Percentiles rank a stretch among this genome's conserved stretches.
Evolutionary conservation across 2,888 invertebrate genomes (phyloP).

Genomic region (Mythimna albipuncta): DNA sequence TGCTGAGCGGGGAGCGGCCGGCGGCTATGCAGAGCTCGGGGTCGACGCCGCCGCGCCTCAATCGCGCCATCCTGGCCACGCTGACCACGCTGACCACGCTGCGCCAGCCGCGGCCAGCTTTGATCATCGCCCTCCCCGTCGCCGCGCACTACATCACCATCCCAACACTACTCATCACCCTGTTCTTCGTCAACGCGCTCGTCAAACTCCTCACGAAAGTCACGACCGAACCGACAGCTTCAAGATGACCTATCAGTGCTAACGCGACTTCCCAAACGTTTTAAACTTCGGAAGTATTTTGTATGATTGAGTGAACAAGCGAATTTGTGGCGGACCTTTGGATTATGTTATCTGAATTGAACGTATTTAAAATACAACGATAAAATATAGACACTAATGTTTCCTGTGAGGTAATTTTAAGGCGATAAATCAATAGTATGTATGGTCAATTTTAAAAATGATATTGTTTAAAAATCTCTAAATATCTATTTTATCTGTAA

Average conservation of each 20-base stretch:
- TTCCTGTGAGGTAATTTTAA: slow-evolving; percentile 64
- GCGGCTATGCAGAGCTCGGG: slow-evolving; percentile 92
- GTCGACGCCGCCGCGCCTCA: slow-evolving; percentile 79
- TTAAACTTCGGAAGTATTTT: slow-evolving; percentile 63
- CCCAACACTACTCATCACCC: slow-evolving; percentile 65
- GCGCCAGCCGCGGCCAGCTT: slow-evolving; percentile 68
- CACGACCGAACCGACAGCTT: slow-evolving; percentile 57
- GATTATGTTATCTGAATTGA: slow-evolving; percentile 62
- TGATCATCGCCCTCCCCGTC: slow-evolving; percentile 69
- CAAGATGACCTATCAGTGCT: slow-evolving; percentile 82
- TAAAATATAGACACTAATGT: slow-evolving; percentile 63
- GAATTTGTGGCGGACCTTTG: slow-evolving; percentile 61
- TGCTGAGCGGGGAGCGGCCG: slow-evolving; percentile 94
- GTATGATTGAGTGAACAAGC: slow-evolving; percentile 58
- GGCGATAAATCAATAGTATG: slow-evolving; percentile 56
- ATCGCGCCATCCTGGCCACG: slow-evolving; percentile 78
- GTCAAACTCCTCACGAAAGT: slow-evolving; percentile 55
- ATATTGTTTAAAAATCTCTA: slow-evolving; percentile 49
- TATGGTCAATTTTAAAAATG: slow-evolving; percentile 59
- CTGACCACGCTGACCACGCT: slow-evolving; percentile 76
- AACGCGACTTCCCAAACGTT: slow-evolving; percentile 62
- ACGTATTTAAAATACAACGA: slow-evolving; percentile 79
- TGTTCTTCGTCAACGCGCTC: slow-evolving; percentile 59
- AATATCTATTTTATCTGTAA: slow-evolving; percentile 51
- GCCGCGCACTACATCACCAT: slow-evolving; percentile 69